Base-by-base conservation (phyloP, 2,797 vertebrate species). In the Borostomias antarcticus region DNA sequence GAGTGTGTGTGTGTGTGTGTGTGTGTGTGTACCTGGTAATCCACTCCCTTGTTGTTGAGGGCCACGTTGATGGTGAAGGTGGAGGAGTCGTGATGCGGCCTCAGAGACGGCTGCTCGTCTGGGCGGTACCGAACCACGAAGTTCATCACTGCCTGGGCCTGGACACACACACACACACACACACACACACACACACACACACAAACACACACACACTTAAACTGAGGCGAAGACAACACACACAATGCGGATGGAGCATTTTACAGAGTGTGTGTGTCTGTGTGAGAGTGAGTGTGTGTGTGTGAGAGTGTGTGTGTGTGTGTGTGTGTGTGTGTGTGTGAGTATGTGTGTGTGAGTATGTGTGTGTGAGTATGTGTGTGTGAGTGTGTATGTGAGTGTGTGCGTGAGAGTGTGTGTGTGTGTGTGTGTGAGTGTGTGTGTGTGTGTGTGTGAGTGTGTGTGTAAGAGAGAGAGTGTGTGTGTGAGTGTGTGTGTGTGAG, bases 1-100 rank as follows among this genome's bases (percentile, higher is more conserved):
- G 95, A 95, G 58, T 63, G 21, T 48, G 13, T 13, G 8, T 53
- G 29, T n/a, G 13, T 62, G 17, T 47, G 43, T 30, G 47, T 30
- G 17, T 25, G 8, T 58, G 33, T 32, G 32, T 47, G 26, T 32
- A 96, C 95, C 93, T 96, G 86, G 5, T 93, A 96, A 78, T 96
- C 94, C 0, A 81, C 23, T 23, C 72, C 79, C 68, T 95, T 95
- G 17, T 74, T 89, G 86, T 96, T 96, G 62, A 96, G 73, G 5
- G 95, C 95, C 0, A 96, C 81, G 40, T 96, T 96, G 75, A 96
- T 87, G 77, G 95, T 96, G 86, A 95, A 96, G 2, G 95, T 96
- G 63, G 95, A 95, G 0, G 95, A 95, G 82, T 96, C 95, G 1
- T 96, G 95, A 68, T 96, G 95, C 0, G 95, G 95, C 2, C 93